A percentile compares a stretch with the other conserved stretches of the same genome.
phyloP scores from a whole-genome alignment of 2,888 invertebrate genomes.

The Callimorpha dominula region DNA sequence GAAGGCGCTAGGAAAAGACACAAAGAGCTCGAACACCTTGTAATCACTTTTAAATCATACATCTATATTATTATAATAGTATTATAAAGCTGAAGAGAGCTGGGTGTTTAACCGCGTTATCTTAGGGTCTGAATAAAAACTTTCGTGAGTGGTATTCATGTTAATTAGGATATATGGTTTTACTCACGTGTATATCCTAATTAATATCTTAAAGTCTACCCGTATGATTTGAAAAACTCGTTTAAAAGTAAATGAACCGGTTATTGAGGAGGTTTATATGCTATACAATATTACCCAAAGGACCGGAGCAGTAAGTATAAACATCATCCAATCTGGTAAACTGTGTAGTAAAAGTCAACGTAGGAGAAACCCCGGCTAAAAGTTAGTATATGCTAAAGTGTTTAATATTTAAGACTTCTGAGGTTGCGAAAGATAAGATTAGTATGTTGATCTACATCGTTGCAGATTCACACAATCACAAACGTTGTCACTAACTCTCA shows the following conservation, averaged over 20 bases:
- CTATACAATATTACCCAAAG: not conserved
- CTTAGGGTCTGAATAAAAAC: too few species aligned
- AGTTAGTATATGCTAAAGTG: not conserved
- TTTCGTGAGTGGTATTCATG: too few species aligned
- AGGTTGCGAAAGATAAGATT: not conserved
- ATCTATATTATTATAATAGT: not conserved
- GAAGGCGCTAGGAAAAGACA: constrained; percentile 72
- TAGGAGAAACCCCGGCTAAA: not conserved
- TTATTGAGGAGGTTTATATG: too few species aligned
- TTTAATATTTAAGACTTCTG: too few species aligned
- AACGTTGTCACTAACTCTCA: not conserved
- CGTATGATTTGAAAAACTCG: too few species aligned
- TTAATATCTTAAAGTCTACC: not conserved
- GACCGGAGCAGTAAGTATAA: not conserved
- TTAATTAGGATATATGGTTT: too few species aligned
- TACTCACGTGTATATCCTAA: too few species aligned
- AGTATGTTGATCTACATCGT: not conserved
- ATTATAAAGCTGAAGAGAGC: constrained; percentile 2
- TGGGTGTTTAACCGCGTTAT: not conserved
- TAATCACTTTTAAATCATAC: constrained; percentile 62
- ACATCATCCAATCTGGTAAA: not conserved
- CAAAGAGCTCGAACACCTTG: constrained; percentile 79
- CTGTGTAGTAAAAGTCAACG: not conserved
- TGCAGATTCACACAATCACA: not conserved
- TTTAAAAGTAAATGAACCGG: too few species aligned